phyloP scores from a whole-genome alignment of 2,797 vertebrate species.

The Holocentrus rufus region DNA sequence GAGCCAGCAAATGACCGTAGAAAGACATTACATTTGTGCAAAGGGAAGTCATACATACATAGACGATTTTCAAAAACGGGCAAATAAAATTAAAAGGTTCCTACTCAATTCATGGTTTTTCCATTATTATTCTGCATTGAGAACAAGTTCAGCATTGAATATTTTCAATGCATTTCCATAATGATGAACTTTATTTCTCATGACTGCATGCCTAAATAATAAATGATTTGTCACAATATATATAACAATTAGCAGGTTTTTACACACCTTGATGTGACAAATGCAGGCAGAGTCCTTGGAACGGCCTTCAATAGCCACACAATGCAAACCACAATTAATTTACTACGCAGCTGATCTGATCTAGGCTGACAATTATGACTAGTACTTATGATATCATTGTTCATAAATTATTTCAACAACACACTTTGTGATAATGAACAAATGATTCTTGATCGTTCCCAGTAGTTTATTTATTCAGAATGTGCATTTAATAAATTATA shows the following conservation, averaged over 20 bases:
- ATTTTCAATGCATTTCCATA: too few species aligned
- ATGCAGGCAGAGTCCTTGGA: constrained; percentile 64
- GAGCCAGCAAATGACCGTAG: too few species aligned
- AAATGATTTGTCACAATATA: neutral
- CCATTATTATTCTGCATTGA: too few species aligned
- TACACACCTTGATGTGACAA: constrained; percentile 13
- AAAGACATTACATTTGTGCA: too few species aligned
- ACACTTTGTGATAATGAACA: constrained; percentile 1
- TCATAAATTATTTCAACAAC: neutral
- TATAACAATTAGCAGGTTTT: neutral
- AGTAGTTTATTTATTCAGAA: constrained; percentile 74
- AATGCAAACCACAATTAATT: constrained; percentile 82
- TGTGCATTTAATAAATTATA: constrained; percentile 78
- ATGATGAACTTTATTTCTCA: too few species aligned
- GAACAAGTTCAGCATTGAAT: too few species aligned
- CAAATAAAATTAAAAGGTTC: too few species aligned
- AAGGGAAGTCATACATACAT: too few species aligned
- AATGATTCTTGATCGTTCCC: constrained; percentile 47
- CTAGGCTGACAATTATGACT: neutral
- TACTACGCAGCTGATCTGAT: constrained; percentile 80
- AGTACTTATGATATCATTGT: constrained; percentile 5
- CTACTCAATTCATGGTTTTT: too few species aligned
- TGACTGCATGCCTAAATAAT: too few species aligned
- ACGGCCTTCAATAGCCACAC: constrained; percentile 84
- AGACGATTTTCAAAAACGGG: too few species aligned